These are phyloP conservation scores for Orius insidiosus DNA, from an alignment of 1,140 invertebrate genomes.

Conservation along the genomic window DNA sequence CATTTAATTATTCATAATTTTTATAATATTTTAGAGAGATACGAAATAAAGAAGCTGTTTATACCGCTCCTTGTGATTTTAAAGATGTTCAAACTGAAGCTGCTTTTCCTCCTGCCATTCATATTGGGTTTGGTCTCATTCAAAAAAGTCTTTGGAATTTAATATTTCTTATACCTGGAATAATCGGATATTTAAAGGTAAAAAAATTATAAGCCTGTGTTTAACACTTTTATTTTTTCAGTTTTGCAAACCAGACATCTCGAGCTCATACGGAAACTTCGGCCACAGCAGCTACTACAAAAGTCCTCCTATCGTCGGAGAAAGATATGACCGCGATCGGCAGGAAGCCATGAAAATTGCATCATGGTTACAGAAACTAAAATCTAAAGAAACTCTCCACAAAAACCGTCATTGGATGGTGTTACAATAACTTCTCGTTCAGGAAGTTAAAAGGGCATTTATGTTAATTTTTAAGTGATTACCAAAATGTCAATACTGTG, in stretches of 20 bases:
- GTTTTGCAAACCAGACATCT: constrained; percentile 40
- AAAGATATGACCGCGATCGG: constrained; percentile 18
- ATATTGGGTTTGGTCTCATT: constrained; percentile 64
- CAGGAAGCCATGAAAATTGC: constrained; percentile 14
- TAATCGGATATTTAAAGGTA: constrained; percentile 59
- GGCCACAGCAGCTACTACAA: constrained; percentile 29
- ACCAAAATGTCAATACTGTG: too few relatives aligned
- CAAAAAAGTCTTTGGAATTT: constrained; percentile 65
- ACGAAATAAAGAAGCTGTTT: constrained; percentile 61
- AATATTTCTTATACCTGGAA: constrained; percentile 51
- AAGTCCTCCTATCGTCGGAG: constrained; percentile 15
- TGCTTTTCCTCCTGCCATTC: constrained; percentile 59
- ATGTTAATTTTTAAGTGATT: too few relatives aligned
- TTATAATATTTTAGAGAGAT: constrained; percentile 38
- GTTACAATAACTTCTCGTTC: too few relatives aligned
- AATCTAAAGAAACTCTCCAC: too few relatives aligned
- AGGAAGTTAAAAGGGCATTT: too few relatives aligned
- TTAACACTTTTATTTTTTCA: not conserved
- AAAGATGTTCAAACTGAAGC: constrained; percentile 67
- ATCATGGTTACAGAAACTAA: not conserved
- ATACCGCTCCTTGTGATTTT: constrained; percentile 61
- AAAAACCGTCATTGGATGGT: too few relatives aligned
- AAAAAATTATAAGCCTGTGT: not conserved
- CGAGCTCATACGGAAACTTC: constrained; percentile 26
- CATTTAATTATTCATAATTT: too few relatives aligned